Conservation (phyloP, 2,888 invertebrate species). For the Phlogophora meticulosa region DNA sequence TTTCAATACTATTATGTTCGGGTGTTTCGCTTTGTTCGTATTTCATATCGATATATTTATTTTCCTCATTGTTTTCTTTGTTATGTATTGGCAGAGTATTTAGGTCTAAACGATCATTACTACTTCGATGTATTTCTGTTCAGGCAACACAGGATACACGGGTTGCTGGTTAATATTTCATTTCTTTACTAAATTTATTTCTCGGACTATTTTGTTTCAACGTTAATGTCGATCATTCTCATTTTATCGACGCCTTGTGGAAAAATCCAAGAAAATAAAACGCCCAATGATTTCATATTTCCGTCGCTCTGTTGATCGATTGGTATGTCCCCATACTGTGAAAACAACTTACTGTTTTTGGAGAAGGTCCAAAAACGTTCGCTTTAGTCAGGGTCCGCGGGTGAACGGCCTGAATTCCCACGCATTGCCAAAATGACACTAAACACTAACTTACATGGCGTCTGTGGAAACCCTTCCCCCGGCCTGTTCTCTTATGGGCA, state of each 20-base stretch:
- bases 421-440: constrained; percentile 74
- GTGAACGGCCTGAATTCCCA: constrained; percentile 85
- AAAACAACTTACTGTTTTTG: constrained; percentile 80
- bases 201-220: constrained; percentile 33
- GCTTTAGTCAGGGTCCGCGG: constrained; percentile 80
- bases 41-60: constrained; percentile 39
- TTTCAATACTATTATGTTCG: constrained; percentile 58
- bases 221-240: constrained; percentile 24
- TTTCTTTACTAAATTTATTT: constrained; percentile 12
- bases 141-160: constrained; percentile 29
- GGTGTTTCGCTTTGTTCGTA: constrained; percentile 62
- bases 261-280: constrained; percentile 41
- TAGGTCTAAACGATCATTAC: constrained; percentile 20
- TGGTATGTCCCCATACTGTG: constrained; percentile 48
- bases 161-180: constrained; percentile 33
- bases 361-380: constrained; percentile 79
- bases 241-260: constrained; percentile 31
- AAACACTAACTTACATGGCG: constrained; percentile 70
- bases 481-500: constrained; percentile 72
- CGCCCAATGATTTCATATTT: constrained; percentile 40
- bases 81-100: constrained; percentile 56
- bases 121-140: constrained; percentile 41
- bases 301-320: constrained; percentile 43
- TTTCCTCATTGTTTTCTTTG: constrained; percentile 43
- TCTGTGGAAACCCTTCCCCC: constrained; percentile 63